phyloP scores from a whole-genome alignment of 2,888 invertebrate genomes.

The Nymphalis urticae region DNA sequence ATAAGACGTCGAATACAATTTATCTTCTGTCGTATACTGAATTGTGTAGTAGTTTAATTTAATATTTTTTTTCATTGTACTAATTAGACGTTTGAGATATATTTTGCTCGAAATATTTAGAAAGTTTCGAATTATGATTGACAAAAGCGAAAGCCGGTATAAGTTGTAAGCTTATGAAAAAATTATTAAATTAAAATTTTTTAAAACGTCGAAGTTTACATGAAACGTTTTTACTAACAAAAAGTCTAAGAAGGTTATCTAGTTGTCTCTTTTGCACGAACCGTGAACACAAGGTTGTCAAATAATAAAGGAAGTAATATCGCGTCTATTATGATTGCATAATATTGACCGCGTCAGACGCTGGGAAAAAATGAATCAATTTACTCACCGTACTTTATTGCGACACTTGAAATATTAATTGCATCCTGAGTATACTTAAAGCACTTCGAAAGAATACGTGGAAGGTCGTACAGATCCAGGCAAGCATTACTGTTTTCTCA shows the following conservation, averaged over 20 bases:
- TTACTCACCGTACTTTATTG: neutral
- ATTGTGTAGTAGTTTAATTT: no score
- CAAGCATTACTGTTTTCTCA: no score
- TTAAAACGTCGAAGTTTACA: neutral
- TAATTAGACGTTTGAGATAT: no score
- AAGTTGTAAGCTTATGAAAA: neutral
- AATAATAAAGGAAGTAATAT: slow-evolving; percentile 22
- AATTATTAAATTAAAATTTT: no score
- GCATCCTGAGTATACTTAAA: neutral
- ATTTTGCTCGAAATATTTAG: no score
- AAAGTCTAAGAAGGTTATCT: neutral
- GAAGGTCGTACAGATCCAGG: no score
- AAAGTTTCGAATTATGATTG: no score
- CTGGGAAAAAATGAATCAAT: neutral
- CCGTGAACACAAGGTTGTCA: slow-evolving; percentile 9
- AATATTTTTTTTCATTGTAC: no score
- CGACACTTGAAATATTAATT: neutral
- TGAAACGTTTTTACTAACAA: neutral
- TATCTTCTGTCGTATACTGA: no score
- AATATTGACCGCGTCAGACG: slow-evolving; percentile 4
- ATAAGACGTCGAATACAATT: no score
- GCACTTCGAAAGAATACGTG: no score
- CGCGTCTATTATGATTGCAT: slow-evolving; percentile 9
- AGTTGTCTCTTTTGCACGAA: slow-evolving; percentile 1
- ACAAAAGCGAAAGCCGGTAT: neutral